These are phyloP conservation scores for Dinomys branickii DNA, from an alignment of 2,113 vertebrate species.

Conservation along the genomic window DNA sequence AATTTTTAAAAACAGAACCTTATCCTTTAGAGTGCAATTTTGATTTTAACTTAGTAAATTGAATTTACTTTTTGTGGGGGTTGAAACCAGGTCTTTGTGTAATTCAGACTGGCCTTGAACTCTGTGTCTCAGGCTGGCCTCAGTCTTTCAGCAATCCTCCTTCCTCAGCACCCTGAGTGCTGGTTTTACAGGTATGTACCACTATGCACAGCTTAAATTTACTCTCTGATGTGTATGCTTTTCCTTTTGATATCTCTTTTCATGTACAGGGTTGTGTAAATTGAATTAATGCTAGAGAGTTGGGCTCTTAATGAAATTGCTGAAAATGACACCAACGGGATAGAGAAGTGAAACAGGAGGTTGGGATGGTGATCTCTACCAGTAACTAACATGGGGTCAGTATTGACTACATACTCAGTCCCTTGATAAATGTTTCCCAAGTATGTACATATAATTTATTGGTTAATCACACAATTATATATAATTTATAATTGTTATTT, in stretches of 20 bases:
- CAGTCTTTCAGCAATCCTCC: neutral
- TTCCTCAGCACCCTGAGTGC: neutral
- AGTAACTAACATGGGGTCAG: neutral
- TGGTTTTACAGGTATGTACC: neutral
- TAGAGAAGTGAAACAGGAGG: neutral
- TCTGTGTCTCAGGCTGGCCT: neutral
- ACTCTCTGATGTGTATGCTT: neutral
- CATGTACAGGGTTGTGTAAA: neutral
- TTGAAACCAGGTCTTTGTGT: neutral
- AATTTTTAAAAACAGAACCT: neutral
- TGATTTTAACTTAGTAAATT: neutral
- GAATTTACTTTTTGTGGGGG: neutral
- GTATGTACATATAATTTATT: neutral
- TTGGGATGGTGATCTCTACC: neutral
- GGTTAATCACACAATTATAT: neutral
- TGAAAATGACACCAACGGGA: neutral
- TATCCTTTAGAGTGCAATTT: constrained; percentile 53
- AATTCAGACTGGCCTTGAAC: neutral
- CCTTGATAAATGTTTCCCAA: neutral
- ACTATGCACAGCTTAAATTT: neutral
- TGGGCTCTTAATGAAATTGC: neutral
- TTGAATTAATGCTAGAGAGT: constrained; percentile 40
- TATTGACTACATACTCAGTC: neutral
- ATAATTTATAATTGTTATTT: constrained; percentile 45
- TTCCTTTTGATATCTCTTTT: neutral